Evolutionary conservation across 2,113 vertebrate genomes (phyloP), one percentile per base, ranked within the genome.

Genomic region (Pleuronectes platessa): DNA sequence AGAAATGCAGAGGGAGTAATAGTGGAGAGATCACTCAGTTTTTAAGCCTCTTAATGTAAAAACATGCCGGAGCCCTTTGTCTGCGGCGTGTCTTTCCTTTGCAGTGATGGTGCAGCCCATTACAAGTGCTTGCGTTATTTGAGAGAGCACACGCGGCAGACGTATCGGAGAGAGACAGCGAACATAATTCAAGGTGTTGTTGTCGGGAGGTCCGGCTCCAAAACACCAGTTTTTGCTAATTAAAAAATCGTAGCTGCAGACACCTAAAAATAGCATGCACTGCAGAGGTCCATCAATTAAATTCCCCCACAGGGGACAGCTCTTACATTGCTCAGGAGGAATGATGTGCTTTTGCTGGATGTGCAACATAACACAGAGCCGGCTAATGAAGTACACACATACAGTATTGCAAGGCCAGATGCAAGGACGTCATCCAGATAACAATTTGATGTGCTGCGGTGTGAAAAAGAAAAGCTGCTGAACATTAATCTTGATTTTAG

Each of bases 251-350:
- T 80, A 79, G 79, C 82, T 74, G 76, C 67, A 84, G 86, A 86
- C 67, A 58, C 76, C 78, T 89, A 91, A 91, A 91, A 92, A 93
- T 92, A 93, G 81, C 76, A n/a, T 20, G 7, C 65, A 70, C 82
- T 78, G 76, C 76, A 73, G 81, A 86, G 76, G 83, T 61, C 81
- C 84, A 85, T 92, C 89, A 92, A 88, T 94, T 91, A 90, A 69
- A 75, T 26, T 71, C 78, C 63, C 60, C 79, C 87, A 55, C 49
- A 15, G 83, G 90, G 85, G 88, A 91, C 87, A 23, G 81, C 69
- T 85, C 40, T 78, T 88, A 81, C 79, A 67, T 62, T 77, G 85
- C 86, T 87, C 79, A 40, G 78, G 81, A 88, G 81, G 78, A 76
- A 69, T 69, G 66, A 81, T 58, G 70, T 68, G 67, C 60, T 74